phyloP scores from a whole-genome alignment of 2,888 invertebrate genomes.

The Protodeltote pygarga region DNA sequence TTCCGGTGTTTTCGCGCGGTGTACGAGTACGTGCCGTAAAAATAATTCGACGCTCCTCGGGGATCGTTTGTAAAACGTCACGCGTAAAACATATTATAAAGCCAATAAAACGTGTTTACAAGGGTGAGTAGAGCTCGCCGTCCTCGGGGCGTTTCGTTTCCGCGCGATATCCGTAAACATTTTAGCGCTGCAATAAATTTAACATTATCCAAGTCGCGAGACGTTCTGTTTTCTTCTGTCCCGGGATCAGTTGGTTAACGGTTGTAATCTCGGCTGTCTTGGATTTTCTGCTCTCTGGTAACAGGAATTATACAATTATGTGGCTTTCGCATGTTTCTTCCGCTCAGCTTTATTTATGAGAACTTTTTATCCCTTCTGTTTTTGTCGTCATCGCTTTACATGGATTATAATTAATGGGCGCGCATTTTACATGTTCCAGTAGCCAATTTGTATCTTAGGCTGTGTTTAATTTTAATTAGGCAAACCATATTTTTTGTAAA shows the following conservation, averaged over 20 bases:
- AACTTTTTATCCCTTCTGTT: constrained; percentile 24
- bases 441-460: neutral
- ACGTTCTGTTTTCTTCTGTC: constrained; percentile 84
- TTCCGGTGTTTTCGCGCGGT: constrained; percentile 76
- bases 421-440: constrained; percentile 2
- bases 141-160: constrained; percentile 71
- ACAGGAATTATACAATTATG: constrained; percentile 80
- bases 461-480: neutral
- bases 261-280: constrained; percentile 82
- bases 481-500: too few relatives aligned
- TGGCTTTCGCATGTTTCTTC: constrained; percentile 67
- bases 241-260: constrained; percentile 85
- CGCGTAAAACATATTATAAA: constrained; percentile 87
- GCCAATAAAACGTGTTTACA: constrained; percentile 87
- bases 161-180: constrained; percentile 85
- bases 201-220: constrained; percentile 84
- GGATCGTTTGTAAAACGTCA: constrained; percentile 87
- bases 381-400: constrained; percentile 20
- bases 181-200: constrained; percentile 86
- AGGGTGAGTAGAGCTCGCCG: constrained; percentile 83
- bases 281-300: constrained; percentile 75
- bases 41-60: constrained; percentile 84
- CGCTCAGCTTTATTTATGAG: constrained; percentile 61
- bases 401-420: constrained; percentile 12
- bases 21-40: constrained; percentile 83